Base-by-base conservation (phyloP, 2,113 vertebrate species). In the Oceanites oceanicus region DNA sequence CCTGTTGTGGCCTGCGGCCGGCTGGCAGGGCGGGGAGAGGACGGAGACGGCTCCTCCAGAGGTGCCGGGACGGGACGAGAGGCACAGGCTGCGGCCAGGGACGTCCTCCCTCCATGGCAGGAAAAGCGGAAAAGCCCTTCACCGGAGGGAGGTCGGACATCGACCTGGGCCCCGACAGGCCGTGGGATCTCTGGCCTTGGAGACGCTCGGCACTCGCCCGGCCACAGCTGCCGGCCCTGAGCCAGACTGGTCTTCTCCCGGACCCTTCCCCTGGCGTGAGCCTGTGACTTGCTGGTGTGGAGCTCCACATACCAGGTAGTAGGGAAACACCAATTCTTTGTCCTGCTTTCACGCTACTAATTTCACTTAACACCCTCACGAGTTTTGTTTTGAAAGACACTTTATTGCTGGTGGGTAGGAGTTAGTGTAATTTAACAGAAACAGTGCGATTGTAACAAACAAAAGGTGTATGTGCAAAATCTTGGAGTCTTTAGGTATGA, bases 111-210 rank as follows among this genome's bases (percentile, higher is more conserved):
- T 36, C 62, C 9, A 5, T 14, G 19, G 25, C 15, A n/a, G 50
- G 42, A 47, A 32, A 32, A 38, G 42, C 42, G 50, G 42, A 47
- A 32, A 32, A 38, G 42, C 42, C 61, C n/a, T 44, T 44, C 12
- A 11, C 58, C 1, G 2, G 19, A 50, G 32, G 45, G 13, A 20
- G 15, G 17, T 38, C 6, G 19, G 36, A 30, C 25, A 34, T 10
- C 0, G 3, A 8, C 26, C 0, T 2, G 13, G 34, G 11, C 23
- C 55, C 15, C 0, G 4, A n/a, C 34, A 25, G 29, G 44, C 34
- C 0, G 1, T 5, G 40, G 26, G 25, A 45, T 52, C 75, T 59
- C 63, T 25, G 38, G 22, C 22, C 50, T 26, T 21, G 63, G 47
- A 14, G 70, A 9, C 0, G 1, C 29, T 59, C 32, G 45, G 50